Evolutionary conservation across 2,797 vertebrate genomes (phyloP), one percentile per base, ranked within the genome.

Genomic region (Margarornis squamiger): DNA sequence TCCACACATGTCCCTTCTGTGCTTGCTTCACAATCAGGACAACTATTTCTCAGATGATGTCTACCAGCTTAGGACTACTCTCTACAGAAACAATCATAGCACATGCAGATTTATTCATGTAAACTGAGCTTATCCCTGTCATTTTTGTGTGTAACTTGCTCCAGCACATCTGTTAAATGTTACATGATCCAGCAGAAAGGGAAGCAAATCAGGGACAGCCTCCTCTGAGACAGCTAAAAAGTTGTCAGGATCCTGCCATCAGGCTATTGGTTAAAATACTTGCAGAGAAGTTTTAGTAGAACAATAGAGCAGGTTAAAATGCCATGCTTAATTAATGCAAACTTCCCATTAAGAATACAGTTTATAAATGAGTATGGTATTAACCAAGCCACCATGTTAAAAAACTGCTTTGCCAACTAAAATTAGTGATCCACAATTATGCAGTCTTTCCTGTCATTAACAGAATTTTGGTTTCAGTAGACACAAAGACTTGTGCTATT

Each of bases 391-490:
- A 97, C 93, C 84, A 61, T 21, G 43, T 86, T 86, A 91, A 96
- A 82, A 91, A 97, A 92, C 85, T 82, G 92, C 91, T 96, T 96
- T 96, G 86, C 96, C 94, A 94, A 88, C 86, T 90, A 81, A 93
- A 93, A 96, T 74, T 15, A 93, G 59, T 9, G 17, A 96, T 85
- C 91, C 94, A 88, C 87, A 94, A 49, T 88, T 92, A 81, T 30
- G 36, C 68, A 65, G 82, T 49, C 91, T 90, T 82, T 91, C 93
- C 96, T 90, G 67, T 39, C 94, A 63, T 55, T 78, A 97, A 94
- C 36, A 86, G 85, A 96, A 97, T 94, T 90, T 68, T 79, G 88
- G 52, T 88, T 97, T 96, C 59, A 67, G 90, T 22, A 96, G 78
- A 97, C 92, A 96, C 77, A 96, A 75, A 96, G 51, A 88, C 65